These are phyloP conservation scores for Eubasilissa splendida DNA, from an alignment of 2,888 invertebrate species.

Conservation along the genomic window DNA sequence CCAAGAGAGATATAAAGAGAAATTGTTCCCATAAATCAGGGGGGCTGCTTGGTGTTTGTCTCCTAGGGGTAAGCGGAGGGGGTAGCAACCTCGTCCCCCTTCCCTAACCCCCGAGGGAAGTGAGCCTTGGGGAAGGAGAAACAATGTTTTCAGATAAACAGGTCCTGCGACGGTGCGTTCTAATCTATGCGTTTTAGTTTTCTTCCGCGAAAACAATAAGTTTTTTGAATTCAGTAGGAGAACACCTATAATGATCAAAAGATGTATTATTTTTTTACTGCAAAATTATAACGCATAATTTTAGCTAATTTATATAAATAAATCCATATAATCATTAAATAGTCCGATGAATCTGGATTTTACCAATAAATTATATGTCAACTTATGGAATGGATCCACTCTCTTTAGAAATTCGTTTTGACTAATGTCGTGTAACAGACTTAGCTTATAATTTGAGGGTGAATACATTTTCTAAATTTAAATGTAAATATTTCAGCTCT, in stretches of 20 bases:
- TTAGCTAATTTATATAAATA: too few species aligned
- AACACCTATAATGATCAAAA: neutral
- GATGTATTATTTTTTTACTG: too few species aligned
- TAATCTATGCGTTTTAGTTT: constrained; percentile 10
- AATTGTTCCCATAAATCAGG: constrained; percentile 58
- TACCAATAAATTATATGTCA: too few species aligned
- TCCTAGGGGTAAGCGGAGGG: constrained; percentile 19
- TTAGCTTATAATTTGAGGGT: too few species aligned
- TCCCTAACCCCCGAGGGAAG: neutral
- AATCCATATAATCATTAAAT: too few species aligned
- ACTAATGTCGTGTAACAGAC: too few species aligned
- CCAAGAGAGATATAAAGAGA: constrained; percentile 58
- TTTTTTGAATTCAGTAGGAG: neutral
- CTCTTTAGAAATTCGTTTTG: too few species aligned
- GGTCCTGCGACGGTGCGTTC: constrained; percentile 25
- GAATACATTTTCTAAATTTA: too few species aligned
- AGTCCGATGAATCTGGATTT: too few species aligned
- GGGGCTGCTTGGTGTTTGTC: constrained; percentile 54
- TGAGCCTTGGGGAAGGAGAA: constrained; percentile 16
- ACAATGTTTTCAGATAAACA: constrained; percentile 37
- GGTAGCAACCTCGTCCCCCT: neutral
- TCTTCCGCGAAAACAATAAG: neutral
- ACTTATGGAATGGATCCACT: too few species aligned
- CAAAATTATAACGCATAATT: too few species aligned
- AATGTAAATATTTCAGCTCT: too few species aligned